Evolutionary conservation across 2,888 invertebrate species (phyloP).

Genomic region (Oligia fasciuncula): DNA sequence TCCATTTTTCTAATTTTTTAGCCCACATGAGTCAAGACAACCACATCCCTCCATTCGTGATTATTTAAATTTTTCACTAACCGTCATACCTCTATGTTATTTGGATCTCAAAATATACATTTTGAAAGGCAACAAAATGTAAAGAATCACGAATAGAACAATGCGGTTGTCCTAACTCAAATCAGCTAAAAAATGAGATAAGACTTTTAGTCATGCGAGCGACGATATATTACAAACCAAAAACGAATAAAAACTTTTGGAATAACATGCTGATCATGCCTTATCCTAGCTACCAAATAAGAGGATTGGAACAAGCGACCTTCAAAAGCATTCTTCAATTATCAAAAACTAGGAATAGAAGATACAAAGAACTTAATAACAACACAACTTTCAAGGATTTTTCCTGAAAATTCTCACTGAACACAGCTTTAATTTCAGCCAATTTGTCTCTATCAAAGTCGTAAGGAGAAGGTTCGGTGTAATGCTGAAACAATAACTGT

Average conservation of each 20-base stretch:
- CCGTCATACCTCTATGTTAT: no score
- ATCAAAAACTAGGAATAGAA: not conserved
- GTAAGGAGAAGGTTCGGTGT: not conserved
- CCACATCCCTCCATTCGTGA: no score
- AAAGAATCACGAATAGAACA: no score
- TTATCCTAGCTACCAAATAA: not conserved
- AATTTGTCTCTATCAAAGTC: slow-evolving; percentile 19
- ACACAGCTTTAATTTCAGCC: slow-evolving; percentile 11
- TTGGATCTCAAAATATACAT: no score
- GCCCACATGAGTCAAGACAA: no score
- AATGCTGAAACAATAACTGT: slow-evolving; percentile 28
- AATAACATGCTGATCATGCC: not conserved
- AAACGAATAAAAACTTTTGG: not conserved
- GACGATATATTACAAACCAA: not conserved
- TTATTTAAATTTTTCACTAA: no score
- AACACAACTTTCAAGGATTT: not conserved
- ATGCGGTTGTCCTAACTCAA: no score
- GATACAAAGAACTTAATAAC: not conserved
- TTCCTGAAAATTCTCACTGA: not conserved
- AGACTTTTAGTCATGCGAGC: no score
- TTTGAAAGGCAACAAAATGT: no score
- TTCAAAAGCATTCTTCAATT: not conserved
- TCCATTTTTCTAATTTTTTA: no score
- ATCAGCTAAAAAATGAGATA: no score
- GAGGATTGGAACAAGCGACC: not conserved